Evolutionary conservation across 2,113 vertebrate genomes (phyloP).

Genomic region (Vimba vimba): DNA sequence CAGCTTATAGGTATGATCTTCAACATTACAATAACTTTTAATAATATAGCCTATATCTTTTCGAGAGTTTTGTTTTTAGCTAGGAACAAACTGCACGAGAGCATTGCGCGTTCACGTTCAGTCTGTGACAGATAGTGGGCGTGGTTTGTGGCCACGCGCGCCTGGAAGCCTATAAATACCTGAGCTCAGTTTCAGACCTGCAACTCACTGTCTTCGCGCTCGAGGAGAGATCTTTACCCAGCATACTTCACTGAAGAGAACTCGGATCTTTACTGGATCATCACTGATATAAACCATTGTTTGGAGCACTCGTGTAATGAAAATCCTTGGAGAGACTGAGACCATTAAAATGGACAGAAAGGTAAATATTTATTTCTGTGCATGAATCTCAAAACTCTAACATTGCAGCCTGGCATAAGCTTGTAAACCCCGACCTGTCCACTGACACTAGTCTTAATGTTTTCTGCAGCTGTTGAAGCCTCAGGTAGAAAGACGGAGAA

Average conservation of each 20-base stretch:
- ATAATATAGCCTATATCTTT: not conserved
- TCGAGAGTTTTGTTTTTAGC: not conserved
- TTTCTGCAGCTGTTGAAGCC: constrained; percentile 79
- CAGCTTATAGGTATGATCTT: not conserved
- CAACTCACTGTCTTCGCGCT: not conserved
- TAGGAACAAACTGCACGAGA: not conserved
- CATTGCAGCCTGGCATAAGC: not conserved
- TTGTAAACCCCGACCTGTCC: not conserved
- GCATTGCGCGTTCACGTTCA: not conserved
- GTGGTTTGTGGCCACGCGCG: not conserved
- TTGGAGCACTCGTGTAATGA: constrained; percentile 51
- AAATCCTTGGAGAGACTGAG: constrained; percentile 49
- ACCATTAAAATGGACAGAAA: constrained; percentile 62
- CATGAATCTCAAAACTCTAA: not conserved
- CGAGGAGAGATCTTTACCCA: not conserved
- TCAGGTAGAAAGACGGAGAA: constrained; percentile 81
- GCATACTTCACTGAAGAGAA: not conserved
- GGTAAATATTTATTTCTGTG: constrained; percentile 54
- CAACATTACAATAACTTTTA: not conserved
- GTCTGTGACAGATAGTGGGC: constrained; percentile 3
- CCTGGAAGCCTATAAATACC: constrained; percentile 23
- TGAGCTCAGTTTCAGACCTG: not conserved
- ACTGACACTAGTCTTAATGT: constrained; percentile 9
- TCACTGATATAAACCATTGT: not conserved
- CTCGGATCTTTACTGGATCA: constrained; percentile 8